These are phyloP conservation scores for Incurvaria masculella DNA, from an alignment of 2,888 invertebrate genomes.

Conservation along the genomic window DNA sequence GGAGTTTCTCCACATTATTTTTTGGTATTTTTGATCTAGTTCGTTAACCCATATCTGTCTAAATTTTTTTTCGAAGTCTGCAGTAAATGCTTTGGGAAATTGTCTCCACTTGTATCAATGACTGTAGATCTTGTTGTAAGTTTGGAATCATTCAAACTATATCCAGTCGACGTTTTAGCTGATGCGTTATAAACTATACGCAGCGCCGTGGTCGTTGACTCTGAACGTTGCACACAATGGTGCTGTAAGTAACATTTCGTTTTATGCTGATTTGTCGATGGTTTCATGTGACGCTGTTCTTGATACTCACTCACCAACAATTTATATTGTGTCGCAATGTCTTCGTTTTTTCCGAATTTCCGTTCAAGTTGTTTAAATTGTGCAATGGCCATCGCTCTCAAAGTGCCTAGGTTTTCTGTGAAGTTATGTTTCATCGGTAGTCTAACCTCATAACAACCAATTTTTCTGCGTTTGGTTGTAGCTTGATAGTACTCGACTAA, in stretches of 20 bases:
- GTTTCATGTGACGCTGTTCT: too few relatives aligned
- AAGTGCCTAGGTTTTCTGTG: too few relatives aligned
- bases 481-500: too few relatives aligned
- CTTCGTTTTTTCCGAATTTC: too few relatives aligned
- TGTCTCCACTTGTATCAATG: slow-evolving; percentile 12
- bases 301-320: too few relatives aligned
- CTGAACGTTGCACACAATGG: slow-evolving; percentile 7
- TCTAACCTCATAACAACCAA: too few relatives aligned
- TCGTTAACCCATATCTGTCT: slow-evolving; percentile 7
- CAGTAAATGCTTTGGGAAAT: slow-evolving; percentile 9
- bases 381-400: too few relatives aligned
- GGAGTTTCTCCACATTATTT: slow-evolving; percentile 6
- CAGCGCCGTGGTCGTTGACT: slow-evolving; percentile 11
- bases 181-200: slow-evolving; percentile 15
- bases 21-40: slow-evolving; percentile 7
- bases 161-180: slow-evolving; percentile 10
- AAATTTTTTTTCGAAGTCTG: slow-evolving; percentile 14
- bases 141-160: slow-evolving; percentile 14
- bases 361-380: too few relatives aligned
- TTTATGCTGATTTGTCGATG: too few relatives aligned
- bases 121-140: slow-evolving; percentile 12
- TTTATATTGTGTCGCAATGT: too few relatives aligned
- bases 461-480: too few relatives aligned
- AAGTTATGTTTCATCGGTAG: too few relatives aligned
- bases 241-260: slow-evolving; percentile 6